Percentiles rank a stretch among this genome's conserved stretches.
Evolutionary conservation across 2,113 vertebrate genomes (phyloP).

Genomic region (Platysternon megacephalum): DNA sequence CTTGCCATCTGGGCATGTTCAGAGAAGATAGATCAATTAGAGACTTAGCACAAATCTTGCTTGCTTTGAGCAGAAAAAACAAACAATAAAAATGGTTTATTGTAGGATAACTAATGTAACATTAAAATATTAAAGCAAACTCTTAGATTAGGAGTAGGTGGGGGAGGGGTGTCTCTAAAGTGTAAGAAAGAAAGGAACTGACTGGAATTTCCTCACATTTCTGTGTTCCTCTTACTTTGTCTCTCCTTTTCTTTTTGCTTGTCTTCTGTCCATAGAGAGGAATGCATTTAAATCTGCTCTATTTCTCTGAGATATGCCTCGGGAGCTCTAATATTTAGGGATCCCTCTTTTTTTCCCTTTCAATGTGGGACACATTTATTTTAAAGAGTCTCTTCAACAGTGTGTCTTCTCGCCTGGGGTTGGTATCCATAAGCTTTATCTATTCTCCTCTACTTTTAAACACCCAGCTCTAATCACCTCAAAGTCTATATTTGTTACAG

Average conservation of each 20-base stretch:
- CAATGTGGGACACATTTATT: not conserved
- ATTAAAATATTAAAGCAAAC: conserved; percentile 38
- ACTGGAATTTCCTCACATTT: conserved; percentile 5
- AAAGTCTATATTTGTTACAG: not conserved
- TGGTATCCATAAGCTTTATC: not conserved
- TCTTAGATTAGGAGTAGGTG: conserved; percentile 27
- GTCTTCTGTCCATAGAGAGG: not conserved
- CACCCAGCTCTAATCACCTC: not conserved
- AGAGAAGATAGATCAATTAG: conserved; percentile 59
- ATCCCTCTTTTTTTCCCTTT: not conserved
- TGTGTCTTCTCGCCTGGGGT: not conserved
- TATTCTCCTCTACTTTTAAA: not conserved
- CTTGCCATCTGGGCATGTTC: conserved; percentile 79
- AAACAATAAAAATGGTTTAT: conserved; percentile 56
- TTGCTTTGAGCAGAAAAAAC: conserved; percentile 55
- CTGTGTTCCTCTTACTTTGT: conserved; percentile 20
- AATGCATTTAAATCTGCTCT: not conserved
- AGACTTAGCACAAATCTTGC: conserved; percentile 64
- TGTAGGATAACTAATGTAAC: conserved; percentile 49
- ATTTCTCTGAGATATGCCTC: not conserved
- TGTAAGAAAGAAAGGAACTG: conserved; percentile 35
- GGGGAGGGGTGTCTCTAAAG: not conserved
- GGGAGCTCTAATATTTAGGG: not conserved
- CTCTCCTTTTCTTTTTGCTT: not conserved
- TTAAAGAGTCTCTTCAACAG: not conserved